Evolutionary conservation across 2,888 invertebrate genomes (phyloP).

Genomic region (Folsomia candida): DNA sequence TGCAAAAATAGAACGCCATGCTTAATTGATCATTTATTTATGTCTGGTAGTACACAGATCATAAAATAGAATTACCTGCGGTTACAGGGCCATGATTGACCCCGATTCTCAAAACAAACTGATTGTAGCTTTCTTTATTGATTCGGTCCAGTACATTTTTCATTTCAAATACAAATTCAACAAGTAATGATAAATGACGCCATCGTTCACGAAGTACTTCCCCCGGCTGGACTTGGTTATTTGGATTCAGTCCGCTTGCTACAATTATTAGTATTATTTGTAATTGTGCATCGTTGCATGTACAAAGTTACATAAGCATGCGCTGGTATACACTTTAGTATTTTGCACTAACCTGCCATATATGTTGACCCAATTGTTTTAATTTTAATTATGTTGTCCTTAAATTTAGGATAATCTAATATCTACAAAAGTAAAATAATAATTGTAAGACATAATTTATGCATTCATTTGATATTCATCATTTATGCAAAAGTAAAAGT

Average conservation of each 20-base stretch:
- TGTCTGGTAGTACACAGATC: neutral
- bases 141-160: slow-evolving; percentile 11
- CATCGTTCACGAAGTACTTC: slow-evolving; percentile 13
- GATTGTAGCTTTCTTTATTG: slow-evolving; percentile 17
- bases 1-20: neutral
- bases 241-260: slow-evolving; percentile 11
- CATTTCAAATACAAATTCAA: slow-evolving; percentile 25
- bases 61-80: neutral
- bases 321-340: too few species aligned
- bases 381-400: slow-evolving; percentile 18
- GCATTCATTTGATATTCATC: neutral
- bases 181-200: slow-evolving; percentile 19
- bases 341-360: too few species aligned
- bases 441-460: neutral
- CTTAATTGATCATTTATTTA: neutral
- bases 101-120: slow-evolving; percentile 16
- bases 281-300: too few species aligned
- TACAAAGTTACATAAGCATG: too few species aligned
- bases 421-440: neutral
- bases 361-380: slow-evolving; percentile 24
- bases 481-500: too few species aligned
- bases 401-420: slow-evolving; percentile 5
- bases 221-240: neutral
- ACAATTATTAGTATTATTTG: too few species aligned
- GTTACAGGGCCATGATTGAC: slow-evolving; percentile 22